Evolutionary conservation across 2,113 vertebrate species (phyloP).

Genomic region (Catagonus wagneri): DNA sequence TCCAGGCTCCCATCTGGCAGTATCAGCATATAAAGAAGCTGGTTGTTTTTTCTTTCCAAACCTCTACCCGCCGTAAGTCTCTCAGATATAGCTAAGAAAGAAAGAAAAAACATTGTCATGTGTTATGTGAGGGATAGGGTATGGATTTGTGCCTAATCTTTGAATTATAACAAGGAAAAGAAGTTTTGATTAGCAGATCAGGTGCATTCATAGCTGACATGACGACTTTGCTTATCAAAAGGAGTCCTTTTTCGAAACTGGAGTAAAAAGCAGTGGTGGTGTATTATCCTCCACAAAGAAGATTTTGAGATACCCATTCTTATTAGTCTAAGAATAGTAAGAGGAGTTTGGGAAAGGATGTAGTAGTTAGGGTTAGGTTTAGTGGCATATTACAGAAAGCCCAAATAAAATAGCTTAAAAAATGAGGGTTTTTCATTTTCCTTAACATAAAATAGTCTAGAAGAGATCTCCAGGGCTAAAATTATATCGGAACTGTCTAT

Average conservation of each 20-base stretch:
- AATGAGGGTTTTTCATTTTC: not conserved
- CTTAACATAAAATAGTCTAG: not conserved
- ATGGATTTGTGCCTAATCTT: not conserved
- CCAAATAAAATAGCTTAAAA: conserved; percentile 8
- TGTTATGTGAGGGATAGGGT: not conserved
- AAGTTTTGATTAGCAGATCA: not conserved
- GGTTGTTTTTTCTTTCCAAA: not conserved
- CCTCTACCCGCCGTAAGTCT: fast-evolving
- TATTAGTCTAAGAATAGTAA: not conserved
- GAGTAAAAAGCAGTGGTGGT: not conserved
- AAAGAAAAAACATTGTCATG: not conserved
- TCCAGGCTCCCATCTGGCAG: not conserved
- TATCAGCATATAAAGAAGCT: not conserved
- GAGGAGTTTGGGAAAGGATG: not conserved
- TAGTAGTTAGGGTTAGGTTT: not conserved
- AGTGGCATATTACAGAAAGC: not conserved
- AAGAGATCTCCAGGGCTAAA: not conserved
- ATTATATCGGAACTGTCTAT: not conserved
- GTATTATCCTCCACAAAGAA: not conserved
- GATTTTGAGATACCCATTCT: not conserved
- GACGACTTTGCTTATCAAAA: not conserved
- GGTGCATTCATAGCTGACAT: fast-evolving
- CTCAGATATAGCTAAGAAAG: not conserved
- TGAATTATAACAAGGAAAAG: not conserved
- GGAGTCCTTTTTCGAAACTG: not conserved